phyloP scores from a whole-genome alignment of 1,140 invertebrate genomes.

The Pogonognathellus flavescens region DNA sequence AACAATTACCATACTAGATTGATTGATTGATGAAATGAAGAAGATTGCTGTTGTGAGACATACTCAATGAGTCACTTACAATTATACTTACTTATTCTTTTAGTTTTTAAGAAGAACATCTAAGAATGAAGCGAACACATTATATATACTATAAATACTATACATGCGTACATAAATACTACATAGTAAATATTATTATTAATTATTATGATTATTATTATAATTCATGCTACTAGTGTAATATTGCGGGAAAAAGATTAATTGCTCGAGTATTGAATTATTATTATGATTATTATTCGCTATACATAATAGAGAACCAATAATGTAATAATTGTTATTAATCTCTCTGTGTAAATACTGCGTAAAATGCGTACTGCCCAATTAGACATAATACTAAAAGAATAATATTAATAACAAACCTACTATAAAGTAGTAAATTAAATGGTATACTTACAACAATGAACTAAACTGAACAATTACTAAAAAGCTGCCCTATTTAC shows the following conservation, averaged over 20 bases:
- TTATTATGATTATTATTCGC: constrained; percentile 36
- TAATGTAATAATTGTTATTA: constrained; percentile 48
- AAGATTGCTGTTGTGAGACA: constrained; percentile 46
- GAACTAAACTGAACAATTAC: constrained; percentile 9
- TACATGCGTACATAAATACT: too few species aligned
- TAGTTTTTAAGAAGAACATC: constrained; percentile 44
- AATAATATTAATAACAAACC: background rate
- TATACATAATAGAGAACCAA: constrained; percentile 6
- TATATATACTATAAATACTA: too few species aligned
- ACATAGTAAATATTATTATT: too few species aligned
- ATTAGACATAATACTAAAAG: constrained; percentile 8
- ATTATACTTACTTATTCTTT: constrained; percentile 30
- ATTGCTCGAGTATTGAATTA: constrained; percentile 47
- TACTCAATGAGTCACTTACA: constrained; percentile 49
- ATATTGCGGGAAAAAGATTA: constrained; percentile 24
- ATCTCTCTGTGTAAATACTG: constrained; percentile 45
- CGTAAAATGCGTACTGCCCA: constrained; percentile 24
- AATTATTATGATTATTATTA: background rate
- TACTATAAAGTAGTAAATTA: background rate
- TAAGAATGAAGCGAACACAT: background rate
- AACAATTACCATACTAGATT: constrained; percentile 26
- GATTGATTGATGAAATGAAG: constrained; percentile 23
- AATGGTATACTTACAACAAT: background rate
- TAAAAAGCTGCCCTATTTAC: constrained; percentile 34
- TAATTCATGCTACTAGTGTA: background rate